A percentile compares a stretch with the other conserved stretches of the same genome.
phyloP scores from a whole-genome alignment of 2,888 invertebrate genomes.

The Peribatodes rhomboidaria region DNA sequence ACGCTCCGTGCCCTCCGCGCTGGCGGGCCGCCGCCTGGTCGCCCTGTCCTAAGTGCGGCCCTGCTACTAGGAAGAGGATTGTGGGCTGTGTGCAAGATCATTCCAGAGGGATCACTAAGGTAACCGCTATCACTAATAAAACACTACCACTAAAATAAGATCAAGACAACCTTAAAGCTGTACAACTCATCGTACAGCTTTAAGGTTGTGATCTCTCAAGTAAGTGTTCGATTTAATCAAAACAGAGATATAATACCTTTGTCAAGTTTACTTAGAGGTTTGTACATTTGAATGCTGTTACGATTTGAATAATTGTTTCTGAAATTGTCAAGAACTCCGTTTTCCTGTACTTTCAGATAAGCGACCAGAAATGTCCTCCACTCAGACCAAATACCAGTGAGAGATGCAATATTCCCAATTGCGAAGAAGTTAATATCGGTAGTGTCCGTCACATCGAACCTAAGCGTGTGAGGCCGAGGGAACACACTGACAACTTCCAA shows the following conservation, averaged over 20 bases:
- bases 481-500: slow-evolving; percentile 71
- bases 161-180: too few relatives aligned
- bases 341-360: slow-evolving; percentile 62
- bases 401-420: slow-evolving; percentile 71
- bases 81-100: slow-evolving; percentile 90
- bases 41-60: slow-evolving; percentile 92
- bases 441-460: slow-evolving; percentile 61
- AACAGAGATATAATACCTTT: background rate
- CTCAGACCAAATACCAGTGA: slow-evolving; percentile 70
- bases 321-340: background rate
- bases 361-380: slow-evolving; percentile 73
- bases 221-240: background rate
- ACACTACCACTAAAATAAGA: too few relatives aligned
- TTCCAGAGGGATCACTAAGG: slow-evolving; percentile 79
- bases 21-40: slow-evolving; percentile 94
- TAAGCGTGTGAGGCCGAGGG: slow-evolving; percentile 60
- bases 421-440: slow-evolving; percentile 53
- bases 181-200: too few relatives aligned
- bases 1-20: slow-evolving; percentile 92
- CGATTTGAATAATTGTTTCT: background rate
- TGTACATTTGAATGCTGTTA: background rate
- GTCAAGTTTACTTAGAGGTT: background rate
- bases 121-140: too few relatives aligned
- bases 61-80: slow-evolving; percentile 90
- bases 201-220: too few relatives aligned